A percentile compares a stretch with the other conserved stretches of the same genome.
Conservation (phyloP, 2,797 vertebrate genomes). For the Gambelia wislizenii region DNA sequence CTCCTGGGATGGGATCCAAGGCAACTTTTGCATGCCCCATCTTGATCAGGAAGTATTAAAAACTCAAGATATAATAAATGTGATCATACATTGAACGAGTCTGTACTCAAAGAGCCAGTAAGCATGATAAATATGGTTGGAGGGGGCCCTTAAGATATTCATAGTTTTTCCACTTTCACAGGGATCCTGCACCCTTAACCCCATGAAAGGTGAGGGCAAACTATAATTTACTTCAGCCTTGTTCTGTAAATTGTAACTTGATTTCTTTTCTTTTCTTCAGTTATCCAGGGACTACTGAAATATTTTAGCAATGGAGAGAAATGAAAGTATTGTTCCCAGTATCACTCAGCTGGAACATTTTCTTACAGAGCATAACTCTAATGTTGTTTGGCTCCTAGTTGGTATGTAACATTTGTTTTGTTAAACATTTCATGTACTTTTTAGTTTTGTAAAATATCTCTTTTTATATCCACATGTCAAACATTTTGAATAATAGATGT, state of each 20-base stretch:
- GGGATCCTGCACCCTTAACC: no score
- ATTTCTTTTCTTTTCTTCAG: slow-evolving; percentile 35
- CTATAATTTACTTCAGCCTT: background rate
- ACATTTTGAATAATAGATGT: background rate
- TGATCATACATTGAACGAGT: background rate
- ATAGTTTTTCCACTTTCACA: no score
- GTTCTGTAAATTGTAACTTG: background rate
- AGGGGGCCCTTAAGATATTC: no score
- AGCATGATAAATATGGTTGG: no score
- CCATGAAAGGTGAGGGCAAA: no score
- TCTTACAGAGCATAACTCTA: slow-evolving; percentile 93
- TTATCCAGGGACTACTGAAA: slow-evolving; percentile 60
- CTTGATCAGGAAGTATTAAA: background rate
- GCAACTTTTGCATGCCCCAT: background rate
- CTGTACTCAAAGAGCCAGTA: no score
- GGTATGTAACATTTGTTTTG: slow-evolving; percentile 83
- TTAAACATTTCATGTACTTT: slow-evolving; percentile 5
- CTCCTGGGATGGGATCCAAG: background rate
- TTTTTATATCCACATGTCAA: background rate
- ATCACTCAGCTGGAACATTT: slow-evolving; percentile 90
- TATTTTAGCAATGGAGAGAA: slow-evolving; percentile 88
- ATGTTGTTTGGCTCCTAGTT: slow-evolving; percentile 97
- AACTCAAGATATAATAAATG: background rate
- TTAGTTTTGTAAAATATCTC: background rate
- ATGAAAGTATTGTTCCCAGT: slow-evolving; percentile 92